Evolutionary conservation across 1,140 invertebrate species (phyloP).

Genomic region (Probaryconus sp.): DNA sequence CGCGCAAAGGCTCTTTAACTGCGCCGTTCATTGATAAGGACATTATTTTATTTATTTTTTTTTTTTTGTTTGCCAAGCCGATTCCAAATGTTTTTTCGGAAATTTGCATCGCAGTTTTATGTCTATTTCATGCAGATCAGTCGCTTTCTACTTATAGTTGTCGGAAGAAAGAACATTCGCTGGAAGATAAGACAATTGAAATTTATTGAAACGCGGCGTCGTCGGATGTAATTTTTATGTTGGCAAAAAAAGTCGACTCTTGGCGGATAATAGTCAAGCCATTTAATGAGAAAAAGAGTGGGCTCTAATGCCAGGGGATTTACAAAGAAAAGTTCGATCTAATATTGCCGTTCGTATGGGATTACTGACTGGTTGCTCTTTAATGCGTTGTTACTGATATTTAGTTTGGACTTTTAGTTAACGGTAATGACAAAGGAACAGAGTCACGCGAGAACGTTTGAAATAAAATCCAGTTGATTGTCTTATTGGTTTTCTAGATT

Average conservation of each 20-base stretch:
- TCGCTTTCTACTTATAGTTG: background rate
- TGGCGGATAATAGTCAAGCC: background rate
- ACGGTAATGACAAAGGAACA: no score
- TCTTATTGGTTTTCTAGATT: no score
- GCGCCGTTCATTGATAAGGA: conserved; percentile 11
- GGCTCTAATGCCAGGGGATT: no score
- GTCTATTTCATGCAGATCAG: conserved; percentile 12
- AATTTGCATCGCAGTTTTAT: conserved; percentile 12
- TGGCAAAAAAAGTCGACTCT: background rate
- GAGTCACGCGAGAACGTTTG: no score
- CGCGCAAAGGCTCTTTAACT: no score
- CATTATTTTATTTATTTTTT: background rate
- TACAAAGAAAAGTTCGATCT: no score
- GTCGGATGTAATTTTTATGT: background rate
- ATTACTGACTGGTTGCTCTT: no score
- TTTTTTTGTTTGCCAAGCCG: background rate
- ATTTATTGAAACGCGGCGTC: conserved; percentile 6
- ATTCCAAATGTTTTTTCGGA: conserved; percentile 8
- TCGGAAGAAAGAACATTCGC: background rate
- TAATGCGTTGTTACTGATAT: no score
- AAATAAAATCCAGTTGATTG: no score
- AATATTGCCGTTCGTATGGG: no score
- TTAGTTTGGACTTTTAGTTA: no score
- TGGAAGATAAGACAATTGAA: conserved; percentile 11
- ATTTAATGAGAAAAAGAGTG: background rate